phyloP scores from a whole-genome alignment of 2,888 invertebrate genomes.

The Conomelus anceps region DNA sequence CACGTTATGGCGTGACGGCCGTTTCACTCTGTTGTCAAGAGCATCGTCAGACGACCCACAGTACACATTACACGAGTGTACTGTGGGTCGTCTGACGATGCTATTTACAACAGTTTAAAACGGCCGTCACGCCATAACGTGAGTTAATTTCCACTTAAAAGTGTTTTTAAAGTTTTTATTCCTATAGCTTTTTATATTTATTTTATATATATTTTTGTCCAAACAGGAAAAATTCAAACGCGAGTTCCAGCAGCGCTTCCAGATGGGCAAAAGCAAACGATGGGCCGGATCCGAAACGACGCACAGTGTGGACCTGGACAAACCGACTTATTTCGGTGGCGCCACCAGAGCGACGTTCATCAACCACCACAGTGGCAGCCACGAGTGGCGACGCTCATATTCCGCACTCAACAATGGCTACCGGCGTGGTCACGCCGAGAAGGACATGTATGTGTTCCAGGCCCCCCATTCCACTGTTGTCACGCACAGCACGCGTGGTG shows the following conservation, averaged over 20 bases:
- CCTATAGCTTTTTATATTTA: neutral
- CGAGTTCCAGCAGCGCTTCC: constrained; percentile 36
- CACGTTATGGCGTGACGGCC: too few species aligned
- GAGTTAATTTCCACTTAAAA: too few species aligned
- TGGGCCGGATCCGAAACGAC: constrained; percentile 26
- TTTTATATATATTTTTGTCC: constrained; percentile 7
- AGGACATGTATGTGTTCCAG: constrained; percentile 29
- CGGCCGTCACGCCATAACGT: too few species aligned
- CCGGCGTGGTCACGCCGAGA: neutral
- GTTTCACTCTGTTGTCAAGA: too few species aligned
- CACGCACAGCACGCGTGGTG: constrained; percentile 31
- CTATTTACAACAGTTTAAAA: too few species aligned
- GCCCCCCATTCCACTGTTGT: constrained; percentile 26
- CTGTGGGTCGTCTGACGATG: too few species aligned
- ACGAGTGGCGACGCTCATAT: constrained; percentile 14
- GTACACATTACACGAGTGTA: too few species aligned
- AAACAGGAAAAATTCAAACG: constrained; percentile 38
- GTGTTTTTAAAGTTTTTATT: neutral
- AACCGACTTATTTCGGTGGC: constrained; percentile 39
- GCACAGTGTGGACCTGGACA: constrained; percentile 34
- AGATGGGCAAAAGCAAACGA: constrained; percentile 27
- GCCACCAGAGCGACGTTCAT: constrained; percentile 27
- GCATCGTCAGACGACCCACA: too few species aligned
- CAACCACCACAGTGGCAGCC: constrained; percentile 3
- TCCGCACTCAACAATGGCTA: neutral